A percentile compares a stretch with the other conserved stretches of the same genome.
These are phyloP conservation scores for Phymorhynchus buccinoides DNA, from an alignment of 1,140 invertebrate genomes.

Conservation along the genomic window DNA sequence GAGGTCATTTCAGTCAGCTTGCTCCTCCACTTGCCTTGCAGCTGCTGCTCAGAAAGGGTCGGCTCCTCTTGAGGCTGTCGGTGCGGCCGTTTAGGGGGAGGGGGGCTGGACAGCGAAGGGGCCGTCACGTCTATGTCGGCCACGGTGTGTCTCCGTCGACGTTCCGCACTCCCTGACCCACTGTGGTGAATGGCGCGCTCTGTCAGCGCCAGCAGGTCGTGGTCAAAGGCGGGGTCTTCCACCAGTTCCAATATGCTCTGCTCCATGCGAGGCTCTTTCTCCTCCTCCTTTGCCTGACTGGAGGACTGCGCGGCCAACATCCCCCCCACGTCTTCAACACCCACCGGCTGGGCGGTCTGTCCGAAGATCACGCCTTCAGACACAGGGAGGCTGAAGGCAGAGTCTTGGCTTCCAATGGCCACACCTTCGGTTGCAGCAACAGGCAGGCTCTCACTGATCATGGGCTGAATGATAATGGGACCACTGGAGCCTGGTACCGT, in stretches of 20 bases:
- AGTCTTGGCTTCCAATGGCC: background rate
- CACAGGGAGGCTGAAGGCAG: background rate
- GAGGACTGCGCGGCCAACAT: background rate
- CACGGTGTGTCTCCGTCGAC: conserved; percentile 8
- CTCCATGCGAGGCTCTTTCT: background rate
- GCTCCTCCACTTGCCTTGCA: conserved; percentile 12
- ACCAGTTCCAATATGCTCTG: background rate
- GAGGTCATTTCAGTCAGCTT: conserved; percentile 2
- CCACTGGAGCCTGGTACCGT: background rate
- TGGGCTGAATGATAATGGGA: background rate
- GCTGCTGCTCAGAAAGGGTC: background rate
- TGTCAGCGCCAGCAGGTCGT: background rate
- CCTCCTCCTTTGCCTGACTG: background rate
- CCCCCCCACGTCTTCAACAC: background rate
- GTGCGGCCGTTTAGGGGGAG: conserved; percentile 7
- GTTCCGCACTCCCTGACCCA: background rate
- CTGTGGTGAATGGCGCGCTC: background rate
- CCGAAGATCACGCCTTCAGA: background rate
- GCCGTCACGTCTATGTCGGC: background rate
- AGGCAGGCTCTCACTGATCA: background rate
- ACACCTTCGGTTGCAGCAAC: background rate
- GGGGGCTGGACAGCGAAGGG: background rate
- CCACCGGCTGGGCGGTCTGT: background rate
- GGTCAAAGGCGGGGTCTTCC: conserved; percentile 20
- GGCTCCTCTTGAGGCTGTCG: background rate